Base-by-base conservation (phyloP, 2,113 vertebrate genomes). In the Tapirus terrestris region DNA sequence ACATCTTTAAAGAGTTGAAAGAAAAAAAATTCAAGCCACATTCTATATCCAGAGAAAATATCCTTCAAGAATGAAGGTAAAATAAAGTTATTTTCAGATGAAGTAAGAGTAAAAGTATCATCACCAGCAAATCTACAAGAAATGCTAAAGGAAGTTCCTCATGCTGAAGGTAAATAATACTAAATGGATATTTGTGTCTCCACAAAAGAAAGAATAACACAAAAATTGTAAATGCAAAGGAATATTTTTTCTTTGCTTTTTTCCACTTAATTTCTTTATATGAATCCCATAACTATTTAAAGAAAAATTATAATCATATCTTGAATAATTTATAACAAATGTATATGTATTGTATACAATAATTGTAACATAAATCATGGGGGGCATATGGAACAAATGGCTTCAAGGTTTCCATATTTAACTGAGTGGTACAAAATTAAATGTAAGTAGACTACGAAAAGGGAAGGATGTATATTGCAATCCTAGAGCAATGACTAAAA, bases 251-350 rank as follows among this genome's bases (percentile, higher is more conserved):
- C 31, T 68, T 95, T 92, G 23, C 8, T 39, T 36, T 91, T 67
- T 89, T 65, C 21, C 18, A 91, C 53, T 91, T 93, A 93, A 85
- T 61, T 77, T 39, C 65, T 91, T 89, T 67, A 67, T 75, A 75
- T 81, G 56, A 91, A 89, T 96, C 67, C 85, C 23, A 73, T 61
- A 97, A 77, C 61, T 95, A 48, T 65, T 80, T 72, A 75, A 95
- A 91, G 43, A 93, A 91, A 96, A 86, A n/a, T 70, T 48, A 36
- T 93, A 89, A 60, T 56, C 75, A 45, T 76, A 45, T 60, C 31
- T 61, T 76, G 18, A 75, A 4, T 75, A 75, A 95, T 29, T 65
- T n/a, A 45, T 89, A 86, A 76, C 14, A 95, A 85, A 82, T 51
- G 31, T 67, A 72, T 21, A 70, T 81, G 36, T 33, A 88, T 70